Percentiles rank a stretch among this genome's conserved stretches.
Evolutionary conservation across 2,888 invertebrate species (phyloP).

Genomic region (Hemicrepidius hirtus): DNA sequence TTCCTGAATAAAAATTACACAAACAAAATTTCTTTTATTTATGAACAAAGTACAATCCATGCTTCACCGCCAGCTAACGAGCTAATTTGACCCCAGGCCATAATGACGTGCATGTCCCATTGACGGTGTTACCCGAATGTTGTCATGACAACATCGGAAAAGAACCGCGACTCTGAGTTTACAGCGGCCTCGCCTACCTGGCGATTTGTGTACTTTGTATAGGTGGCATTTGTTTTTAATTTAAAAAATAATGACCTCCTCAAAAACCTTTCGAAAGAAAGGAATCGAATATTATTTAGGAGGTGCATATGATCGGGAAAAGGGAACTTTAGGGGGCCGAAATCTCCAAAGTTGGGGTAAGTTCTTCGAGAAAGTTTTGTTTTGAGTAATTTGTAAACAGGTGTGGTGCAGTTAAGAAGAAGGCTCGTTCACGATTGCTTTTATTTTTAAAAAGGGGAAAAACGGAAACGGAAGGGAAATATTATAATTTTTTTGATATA

Average conservation of each 20-base stretch:
- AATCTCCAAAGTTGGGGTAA: conserved; percentile 81
- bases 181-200: conserved; percentile 46
- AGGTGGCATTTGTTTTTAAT: conserved; percentile 31
- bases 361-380: conserved; percentile 61
- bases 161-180: conserved; percentile 4
- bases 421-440: no score
- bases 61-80: no score
- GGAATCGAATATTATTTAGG: conserved; percentile 3
- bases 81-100: no score
- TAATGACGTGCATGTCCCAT: not conserved
- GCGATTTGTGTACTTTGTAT: not conserved
- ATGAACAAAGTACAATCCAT: no score
- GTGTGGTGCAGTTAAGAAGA: no score
- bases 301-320: conserved; percentile 74
- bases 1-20: no score
- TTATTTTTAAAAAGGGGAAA: no score
- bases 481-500: no score
- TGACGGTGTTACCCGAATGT: conserved; percentile 7
- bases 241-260: conserved; percentile 37
- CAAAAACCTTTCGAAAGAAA: conserved; percentile 12
- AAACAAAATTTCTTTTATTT: no score
- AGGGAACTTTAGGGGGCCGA: conserved; percentile 78
- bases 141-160: conserved; percentile 31
- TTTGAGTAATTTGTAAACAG: no score
- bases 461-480: no score